Evolutionary conservation across 2,888 invertebrate genomes (phyloP).

Genomic region (Nomada hirtipes): DNA sequence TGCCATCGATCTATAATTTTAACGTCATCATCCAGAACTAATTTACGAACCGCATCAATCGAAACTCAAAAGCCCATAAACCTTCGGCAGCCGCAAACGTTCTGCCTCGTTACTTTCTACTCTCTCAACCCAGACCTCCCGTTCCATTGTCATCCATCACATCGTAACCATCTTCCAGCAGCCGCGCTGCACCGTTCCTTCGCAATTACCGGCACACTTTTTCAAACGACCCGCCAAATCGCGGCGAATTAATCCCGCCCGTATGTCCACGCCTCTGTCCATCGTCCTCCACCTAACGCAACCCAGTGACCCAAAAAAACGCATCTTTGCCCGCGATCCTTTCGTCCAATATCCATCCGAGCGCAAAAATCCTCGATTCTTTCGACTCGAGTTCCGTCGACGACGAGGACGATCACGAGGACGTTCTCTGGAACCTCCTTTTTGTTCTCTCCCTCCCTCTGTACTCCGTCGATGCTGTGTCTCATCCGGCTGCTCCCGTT

Average conservation of each 20-base stretch:
- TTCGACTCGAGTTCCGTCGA: constrained; percentile 5
- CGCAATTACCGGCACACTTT: constrained; percentile 34
- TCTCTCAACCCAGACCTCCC: not conserved
- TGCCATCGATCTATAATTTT: no score
- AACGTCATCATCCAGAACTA: no score
- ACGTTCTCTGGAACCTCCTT: not conserved
- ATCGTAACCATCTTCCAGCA: not conserved
- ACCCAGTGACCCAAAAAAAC: constrained; percentile 83
- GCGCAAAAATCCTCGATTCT: constrained; percentile 12
- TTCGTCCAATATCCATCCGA: constrained; percentile 13
- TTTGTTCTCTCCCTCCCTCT: not conserved
- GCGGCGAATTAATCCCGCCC: constrained; percentile 22
- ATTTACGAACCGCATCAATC: no score
- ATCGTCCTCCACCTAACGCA: constrained; percentile 70
- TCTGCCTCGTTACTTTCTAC: constrained; percentile 28
- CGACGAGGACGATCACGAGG: not conserved
- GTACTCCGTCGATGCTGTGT: constrained; percentile 6
- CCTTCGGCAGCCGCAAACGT: not conserved
- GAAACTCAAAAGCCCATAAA: not conserved
- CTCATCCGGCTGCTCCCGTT: constrained; percentile 55
- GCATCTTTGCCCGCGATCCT: constrained; percentile 71
- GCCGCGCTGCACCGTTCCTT: not conserved
- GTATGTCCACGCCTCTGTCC: constrained; percentile 33
- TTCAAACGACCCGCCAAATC: constrained; percentile 40
- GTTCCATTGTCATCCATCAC: constrained; percentile 1